Conservation (phyloP, 2,113 vertebrate genomes). For the Zosterops pallidus region DNA sequence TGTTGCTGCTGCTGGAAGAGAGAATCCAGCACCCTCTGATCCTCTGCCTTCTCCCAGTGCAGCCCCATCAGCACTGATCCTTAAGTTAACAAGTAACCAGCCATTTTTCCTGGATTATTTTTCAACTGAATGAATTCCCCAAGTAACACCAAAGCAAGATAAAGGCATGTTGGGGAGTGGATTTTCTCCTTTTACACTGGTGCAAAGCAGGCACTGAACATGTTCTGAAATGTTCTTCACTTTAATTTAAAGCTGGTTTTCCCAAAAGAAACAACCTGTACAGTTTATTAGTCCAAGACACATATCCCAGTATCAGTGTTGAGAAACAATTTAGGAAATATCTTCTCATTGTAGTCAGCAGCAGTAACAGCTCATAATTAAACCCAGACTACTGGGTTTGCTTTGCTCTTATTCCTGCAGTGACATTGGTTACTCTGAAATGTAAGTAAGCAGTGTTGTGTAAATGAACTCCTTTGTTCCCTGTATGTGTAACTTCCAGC, state of each 20-base stretch:
- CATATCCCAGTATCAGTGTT: not conserved
- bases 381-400: not conserved
- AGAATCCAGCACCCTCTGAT: not conserved
- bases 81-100: not conserved
- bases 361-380: not conserved
- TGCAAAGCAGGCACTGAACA: not conserved
- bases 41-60: not conserved
- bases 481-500: not conserved
- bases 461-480: not conserved
- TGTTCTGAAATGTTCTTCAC: not conserved
- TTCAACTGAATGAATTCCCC: not conserved
- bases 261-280: not conserved
- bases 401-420: not conserved
- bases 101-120: not conserved
- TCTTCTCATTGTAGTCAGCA: not conserved
- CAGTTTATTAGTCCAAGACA: not conserved
- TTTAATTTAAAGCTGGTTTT: not conserved
- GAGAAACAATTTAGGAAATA: not conserved
- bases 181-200: not conserved
- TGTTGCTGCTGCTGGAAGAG: not conserved
- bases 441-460: not conserved
- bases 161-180: not conserved
- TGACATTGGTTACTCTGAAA: not conserved
- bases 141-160: not conserved
- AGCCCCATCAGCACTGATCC: not conserved